Evolutionary conservation across 1,140 invertebrate species (phyloP).

Genomic region (Pseudomyrmex pallidus): DNA sequence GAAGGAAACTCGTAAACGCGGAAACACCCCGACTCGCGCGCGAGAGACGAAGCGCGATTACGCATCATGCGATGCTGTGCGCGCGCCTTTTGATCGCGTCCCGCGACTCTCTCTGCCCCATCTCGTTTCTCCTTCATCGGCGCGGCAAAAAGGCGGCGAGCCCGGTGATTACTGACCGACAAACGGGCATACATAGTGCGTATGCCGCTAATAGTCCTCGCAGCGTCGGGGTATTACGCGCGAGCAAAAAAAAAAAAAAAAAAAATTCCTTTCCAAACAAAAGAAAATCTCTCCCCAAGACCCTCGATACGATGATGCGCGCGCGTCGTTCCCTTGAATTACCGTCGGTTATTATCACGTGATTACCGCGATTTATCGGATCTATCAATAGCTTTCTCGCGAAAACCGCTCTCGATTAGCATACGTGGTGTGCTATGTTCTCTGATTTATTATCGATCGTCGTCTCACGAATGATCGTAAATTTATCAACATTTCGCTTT

Average conservation of each 20-base stretch:
- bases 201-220: slow-evolving; percentile 20
- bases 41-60: slow-evolving; percentile 25
- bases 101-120: slow-evolving; percentile 17
- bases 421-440: too few species aligned
- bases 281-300: neutral
- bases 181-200: slow-evolving; percentile 13
- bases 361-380: slow-evolving; percentile 35
- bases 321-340: neutral
- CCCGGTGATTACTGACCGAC: slow-evolving; percentile 36
- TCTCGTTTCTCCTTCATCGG: slow-evolving; percentile 25
- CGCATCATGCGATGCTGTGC: slow-evolving; percentile 30
- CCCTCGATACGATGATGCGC: too few species aligned
- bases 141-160: slow-evolving; percentile 21
- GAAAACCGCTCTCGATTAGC: too few species aligned
- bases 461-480: neutral
- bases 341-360: neutral
- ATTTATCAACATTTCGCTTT: slow-evolving; percentile 5
- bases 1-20: slow-evolving; percentile 18
- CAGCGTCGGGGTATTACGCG: slow-evolving; percentile 27
- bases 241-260: slow-evolving; percentile 17
- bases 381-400: neutral
- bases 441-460: too few species aligned
- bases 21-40: slow-evolving; percentile 21
- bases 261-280: slow-evolving; percentile 1
- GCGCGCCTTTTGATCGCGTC: slow-evolving; percentile 45